These are phyloP conservation scores for Marmota monax DNA, from an alignment of 2,113 vertebrate genomes.

Conservation along the genomic window DNA sequence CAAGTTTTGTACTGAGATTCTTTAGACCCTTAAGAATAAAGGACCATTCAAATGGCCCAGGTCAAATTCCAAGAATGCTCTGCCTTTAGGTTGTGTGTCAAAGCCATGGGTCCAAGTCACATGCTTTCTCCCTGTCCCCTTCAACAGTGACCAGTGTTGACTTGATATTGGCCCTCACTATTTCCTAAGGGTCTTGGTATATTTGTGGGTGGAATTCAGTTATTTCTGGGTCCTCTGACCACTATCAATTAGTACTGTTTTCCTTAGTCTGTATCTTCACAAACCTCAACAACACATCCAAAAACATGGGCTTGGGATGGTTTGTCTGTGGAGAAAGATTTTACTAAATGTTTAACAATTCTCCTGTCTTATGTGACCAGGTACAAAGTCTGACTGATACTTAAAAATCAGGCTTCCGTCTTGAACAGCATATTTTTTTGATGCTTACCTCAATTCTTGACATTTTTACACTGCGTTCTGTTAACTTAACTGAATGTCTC, in stretches of 20 bases:
- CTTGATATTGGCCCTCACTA: background rate
- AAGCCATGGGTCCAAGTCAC: background rate
- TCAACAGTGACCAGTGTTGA: background rate
- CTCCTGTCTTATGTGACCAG: background rate
- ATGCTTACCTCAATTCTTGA: background rate
- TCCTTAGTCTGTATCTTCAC: background rate
- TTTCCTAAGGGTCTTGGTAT: background rate
- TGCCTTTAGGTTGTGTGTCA: background rate
- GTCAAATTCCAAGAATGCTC: background rate
- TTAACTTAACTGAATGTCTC: background rate
- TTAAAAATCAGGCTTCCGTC: background rate
- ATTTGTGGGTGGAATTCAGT: background rate
- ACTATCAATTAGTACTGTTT: background rate
- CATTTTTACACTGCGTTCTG: background rate
- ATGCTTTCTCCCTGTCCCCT: background rate
- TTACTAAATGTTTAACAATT: background rate
- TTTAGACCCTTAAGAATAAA: background rate
- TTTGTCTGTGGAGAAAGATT: background rate
- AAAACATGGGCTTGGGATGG: background rate
- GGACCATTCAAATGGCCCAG: background rate
- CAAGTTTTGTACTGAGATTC: background rate
- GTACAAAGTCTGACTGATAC: background rate
- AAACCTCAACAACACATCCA: background rate
- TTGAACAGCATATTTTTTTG: background rate
- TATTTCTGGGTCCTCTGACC: background rate